Conservation (phyloP, 2,797 vertebrate genomes). For the Adelosebastes latens region DNA sequence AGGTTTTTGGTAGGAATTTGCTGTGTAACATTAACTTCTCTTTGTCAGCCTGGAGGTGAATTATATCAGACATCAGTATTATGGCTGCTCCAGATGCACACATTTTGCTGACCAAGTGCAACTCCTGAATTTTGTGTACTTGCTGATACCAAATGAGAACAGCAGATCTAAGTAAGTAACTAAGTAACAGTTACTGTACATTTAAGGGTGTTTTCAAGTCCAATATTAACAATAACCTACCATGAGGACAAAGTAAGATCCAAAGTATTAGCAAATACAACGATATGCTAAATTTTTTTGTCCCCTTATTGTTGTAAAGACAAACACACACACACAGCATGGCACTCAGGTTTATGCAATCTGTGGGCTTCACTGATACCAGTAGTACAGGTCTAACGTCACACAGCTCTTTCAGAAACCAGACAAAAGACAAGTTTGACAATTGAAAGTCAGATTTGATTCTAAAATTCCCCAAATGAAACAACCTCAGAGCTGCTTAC, state of each 20-base stretch:
- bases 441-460: conserved; percentile 38
- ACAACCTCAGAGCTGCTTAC: conserved; percentile 21
- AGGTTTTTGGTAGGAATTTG: conserved; percentile 4
- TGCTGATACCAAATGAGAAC: conserved; percentile 38
- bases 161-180: conserved; percentile 7
- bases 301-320: conserved; percentile 23
- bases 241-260: not conserved
- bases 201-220: not conserved
- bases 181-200: not conserved
- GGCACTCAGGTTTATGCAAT: conserved; percentile 23
- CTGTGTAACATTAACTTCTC: conserved; percentile 24
- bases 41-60: conserved; percentile 29
- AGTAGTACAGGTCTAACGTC: conserved; percentile 5
- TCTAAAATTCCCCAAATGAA: conserved; percentile 31
- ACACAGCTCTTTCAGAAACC: conserved; percentile 23
- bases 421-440: conserved; percentile 21
- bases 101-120: conserved; percentile 44
- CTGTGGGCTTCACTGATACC: conserved; percentile 37
- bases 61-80: conserved; percentile 33
- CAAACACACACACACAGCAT: conserved; percentile 20
- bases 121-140: conserved; percentile 20
- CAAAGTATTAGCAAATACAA: conserved; percentile 14
- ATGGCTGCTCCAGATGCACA: conserved; percentile 30
- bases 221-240: not conserved
- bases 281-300: not conserved